Percentiles rank a stretch among this genome's conserved stretches.
Conservation (phyloP, 2,113 vertebrate genomes). For the Myiagra hebetior region DNA sequence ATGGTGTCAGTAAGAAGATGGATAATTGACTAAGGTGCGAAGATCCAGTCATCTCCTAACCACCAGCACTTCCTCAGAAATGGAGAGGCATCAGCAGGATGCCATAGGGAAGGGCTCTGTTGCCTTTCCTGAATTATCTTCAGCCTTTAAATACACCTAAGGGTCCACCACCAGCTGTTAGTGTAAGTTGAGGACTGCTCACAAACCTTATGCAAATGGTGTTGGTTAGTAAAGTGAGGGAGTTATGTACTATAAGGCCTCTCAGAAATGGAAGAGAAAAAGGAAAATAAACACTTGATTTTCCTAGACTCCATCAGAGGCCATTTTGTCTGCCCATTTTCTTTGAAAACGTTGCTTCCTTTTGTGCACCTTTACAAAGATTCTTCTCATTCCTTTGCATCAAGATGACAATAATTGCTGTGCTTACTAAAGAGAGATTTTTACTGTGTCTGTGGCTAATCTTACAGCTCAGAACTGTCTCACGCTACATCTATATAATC, state of each 20-base stretch:
- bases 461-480: rapidly evolving
- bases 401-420: background rate
- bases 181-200: background rate
- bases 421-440: background rate
- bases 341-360: background rate
- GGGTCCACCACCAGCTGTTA: background rate
- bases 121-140: background rate
- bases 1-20: background rate
- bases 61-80: background rate
- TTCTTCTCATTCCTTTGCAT: background rate
- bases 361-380: background rate
- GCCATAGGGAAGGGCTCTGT: background rate
- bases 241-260: background rate
- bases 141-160: background rate
- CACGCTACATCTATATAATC: rapidly evolving
- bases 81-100: background rate
- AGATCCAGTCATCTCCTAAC: background rate
- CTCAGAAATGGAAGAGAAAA: background rate
- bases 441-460: background rate
- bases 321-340: background rate
- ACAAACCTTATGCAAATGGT: background rate
- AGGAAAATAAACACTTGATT: background rate
- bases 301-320: background rate
- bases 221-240: background rate
- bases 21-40: background rate